These are phyloP conservation scores for Lycaena phlaeas DNA, from an alignment of 2,888 invertebrate genomes.

Conservation along the genomic window DNA sequence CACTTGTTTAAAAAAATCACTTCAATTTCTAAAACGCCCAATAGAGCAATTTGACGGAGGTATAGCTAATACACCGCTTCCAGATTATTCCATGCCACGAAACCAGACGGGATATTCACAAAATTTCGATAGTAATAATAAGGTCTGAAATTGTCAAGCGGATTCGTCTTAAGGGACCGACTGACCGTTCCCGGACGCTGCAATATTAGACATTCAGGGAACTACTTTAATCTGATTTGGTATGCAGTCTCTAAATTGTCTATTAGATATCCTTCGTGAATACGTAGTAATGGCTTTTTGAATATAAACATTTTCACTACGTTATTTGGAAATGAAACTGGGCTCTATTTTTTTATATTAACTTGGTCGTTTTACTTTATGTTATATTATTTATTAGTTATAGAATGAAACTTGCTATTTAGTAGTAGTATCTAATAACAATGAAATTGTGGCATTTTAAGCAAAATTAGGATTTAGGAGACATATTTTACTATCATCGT, in stretches of 20 bases:
- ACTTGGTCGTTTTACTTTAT: too few species aligned
- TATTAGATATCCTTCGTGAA: slow-evolving; percentile 5
- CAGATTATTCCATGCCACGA: background rate
- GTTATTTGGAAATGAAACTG: too few species aligned
- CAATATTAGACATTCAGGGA: slow-evolving; percentile 25
- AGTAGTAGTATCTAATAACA: too few species aligned
- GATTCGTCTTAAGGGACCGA: slow-evolving; percentile 31
- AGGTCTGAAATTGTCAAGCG: slow-evolving; percentile 34
- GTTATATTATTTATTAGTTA: too few species aligned
- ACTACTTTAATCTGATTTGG: slow-evolving; percentile 38
- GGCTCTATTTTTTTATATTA: slow-evolving; percentile 1
- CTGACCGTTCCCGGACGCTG: slow-evolving; percentile 26
- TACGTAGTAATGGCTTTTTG: background rate
- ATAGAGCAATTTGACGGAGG: background rate
- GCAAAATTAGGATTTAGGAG: too few species aligned
- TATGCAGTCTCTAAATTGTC: slow-evolving; percentile 23
- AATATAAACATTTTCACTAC: too few species aligned
- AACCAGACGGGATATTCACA: slow-evolving; percentile 1
- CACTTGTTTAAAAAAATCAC: too few species aligned
- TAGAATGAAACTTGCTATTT: too few species aligned
- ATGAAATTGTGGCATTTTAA: too few species aligned
- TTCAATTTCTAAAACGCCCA: too few species aligned
- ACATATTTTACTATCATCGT: too few species aligned
- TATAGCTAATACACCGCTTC: too few species aligned
- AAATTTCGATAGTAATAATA: slow-evolving; percentile 1